Evolutionary conservation across 92 coral and sea anemone species (phyloP).

Genomic region (Zoanthus sansibaricus): DNA sequence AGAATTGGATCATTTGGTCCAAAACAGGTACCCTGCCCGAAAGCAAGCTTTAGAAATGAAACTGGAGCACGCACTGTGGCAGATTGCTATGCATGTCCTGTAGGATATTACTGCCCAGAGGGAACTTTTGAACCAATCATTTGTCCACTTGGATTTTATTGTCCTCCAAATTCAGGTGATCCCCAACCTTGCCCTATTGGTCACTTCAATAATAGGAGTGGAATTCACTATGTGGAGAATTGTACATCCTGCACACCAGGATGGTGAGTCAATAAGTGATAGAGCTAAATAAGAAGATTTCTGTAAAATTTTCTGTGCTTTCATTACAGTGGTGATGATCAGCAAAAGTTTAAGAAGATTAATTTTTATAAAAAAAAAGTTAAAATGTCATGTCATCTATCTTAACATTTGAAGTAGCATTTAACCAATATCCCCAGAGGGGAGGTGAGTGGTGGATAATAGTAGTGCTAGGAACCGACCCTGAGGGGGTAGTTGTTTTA

Average conservation of each 20-base stretch:
- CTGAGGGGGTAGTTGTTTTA: no score
- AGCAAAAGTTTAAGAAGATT: no score
- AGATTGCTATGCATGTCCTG: conserved; percentile 82
- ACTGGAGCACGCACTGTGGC: conserved; percentile 77
- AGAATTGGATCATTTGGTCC: conserved; percentile 98
- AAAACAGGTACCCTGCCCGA: conserved; percentile 90
- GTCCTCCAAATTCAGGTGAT: conserved; percentile 95
- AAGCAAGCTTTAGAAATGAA: conserved; percentile 80
- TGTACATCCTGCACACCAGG: conserved; percentile 95
- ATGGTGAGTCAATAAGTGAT: conserved; percentile 57
- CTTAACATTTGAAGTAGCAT: no score
- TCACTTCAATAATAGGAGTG: conserved; percentile 77
- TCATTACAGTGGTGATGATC: no score
- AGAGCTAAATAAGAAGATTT: no score
- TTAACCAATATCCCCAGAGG: no score
- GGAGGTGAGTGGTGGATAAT: no score
- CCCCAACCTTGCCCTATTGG: conserved; percentile 99
- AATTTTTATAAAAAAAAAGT: no score
- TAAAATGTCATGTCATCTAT: no score
- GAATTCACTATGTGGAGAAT: conserved; percentile 79
- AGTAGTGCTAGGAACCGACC: no score
- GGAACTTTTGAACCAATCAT: conserved; percentile 79
- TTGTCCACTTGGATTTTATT: conserved; percentile 87
- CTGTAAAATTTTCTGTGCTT: no score
- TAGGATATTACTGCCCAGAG: conserved; percentile 84